phyloP scores from a whole-genome alignment of 2,113 vertebrate genomes.

The Polypterus bichir region DNA sequence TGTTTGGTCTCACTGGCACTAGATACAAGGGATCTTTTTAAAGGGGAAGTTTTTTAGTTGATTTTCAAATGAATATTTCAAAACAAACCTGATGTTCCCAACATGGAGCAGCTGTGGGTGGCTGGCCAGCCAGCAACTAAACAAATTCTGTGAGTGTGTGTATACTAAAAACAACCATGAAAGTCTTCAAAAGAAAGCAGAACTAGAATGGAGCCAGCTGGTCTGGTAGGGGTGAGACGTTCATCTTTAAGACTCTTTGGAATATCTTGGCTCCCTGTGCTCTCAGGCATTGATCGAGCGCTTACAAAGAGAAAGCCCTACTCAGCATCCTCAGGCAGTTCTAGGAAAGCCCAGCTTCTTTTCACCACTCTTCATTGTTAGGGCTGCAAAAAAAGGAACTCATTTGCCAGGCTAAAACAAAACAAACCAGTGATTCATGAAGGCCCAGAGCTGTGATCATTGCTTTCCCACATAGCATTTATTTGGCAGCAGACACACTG shows the following conservation, averaged over 20 bases:
- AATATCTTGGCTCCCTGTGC: neutral
- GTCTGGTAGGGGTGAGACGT: neutral
- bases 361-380: neutral
- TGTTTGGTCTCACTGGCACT: too few relatives aligned
- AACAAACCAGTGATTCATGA: neutral
- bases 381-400: neutral
- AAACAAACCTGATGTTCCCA: too few relatives aligned
- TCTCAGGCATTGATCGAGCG: neutral
- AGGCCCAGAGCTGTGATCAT: neutral
- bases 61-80: too few relatives aligned
- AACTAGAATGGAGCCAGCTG: neutral
- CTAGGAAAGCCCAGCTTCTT: neutral
- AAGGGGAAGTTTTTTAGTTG: too few relatives aligned
- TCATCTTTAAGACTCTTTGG: neutral
- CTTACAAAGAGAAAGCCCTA: neutral
- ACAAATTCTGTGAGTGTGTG: too few relatives aligned
- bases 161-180: too few relatives aligned
- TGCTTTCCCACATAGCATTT: neutral
- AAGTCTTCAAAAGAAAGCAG: too few relatives aligned
- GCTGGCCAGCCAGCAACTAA: too few relatives aligned
- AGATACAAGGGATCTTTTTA: too few relatives aligned
- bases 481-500: neutral
- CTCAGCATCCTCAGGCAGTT: neutral
- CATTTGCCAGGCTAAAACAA: neutral
- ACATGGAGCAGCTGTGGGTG: too few relatives aligned